Base-by-base conservation (phyloP, 2,888 invertebrate genomes). In the Trissonchulus latispiculum region DNA sequence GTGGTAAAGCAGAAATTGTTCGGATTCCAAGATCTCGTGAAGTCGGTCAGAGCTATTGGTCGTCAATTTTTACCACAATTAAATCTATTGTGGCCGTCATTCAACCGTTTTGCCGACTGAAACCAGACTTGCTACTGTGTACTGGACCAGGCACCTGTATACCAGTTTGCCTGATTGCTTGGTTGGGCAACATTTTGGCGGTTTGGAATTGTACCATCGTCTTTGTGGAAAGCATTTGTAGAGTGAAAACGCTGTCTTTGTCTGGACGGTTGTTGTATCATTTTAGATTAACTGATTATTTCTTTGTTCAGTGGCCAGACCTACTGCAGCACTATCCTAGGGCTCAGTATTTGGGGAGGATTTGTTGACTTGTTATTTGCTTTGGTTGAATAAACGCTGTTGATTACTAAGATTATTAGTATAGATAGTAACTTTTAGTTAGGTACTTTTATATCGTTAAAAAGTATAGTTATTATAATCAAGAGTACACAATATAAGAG, bases 141-240 rank as follows among this genome's bases (percentile, higher is more conserved):
- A 95, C 97, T 86, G 97, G 99, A 0, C 97, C 97, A 64, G 96
- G 96, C 3, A 96, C 95, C 2, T 96, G 97, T 84, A 88, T 99
- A 75, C 97, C 97, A 1, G 86, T 95, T 73, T 94, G 94, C 85
- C 78, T 90, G 72, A 87, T 90, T 72, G 90, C 90, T 28, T 91
- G 91, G 81, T 68, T 93, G 0, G 85, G 90, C 77, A 78, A 79
- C 68, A 73, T 80, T 66, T 69, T 75, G 61, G 36, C 70, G 67
- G 72, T 82, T 35, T 59, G 72, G 36, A 86, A 89, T 77, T 88
- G 89, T 74, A 89, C 88, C 81, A 91, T 95, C 74, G 88, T 96
- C 72, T 99, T 93, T 84, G 87, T 97, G 70, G 97, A 99, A 85
- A 97, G 96, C 82, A 90, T 93, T 80, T 99, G 97, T 82, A 87